Percentiles rank a stretch among this genome's conserved stretches.
Evolutionary conservation across 2,888 invertebrate species (phyloP).

Genomic region (Aspidapion aeneum): DNA sequence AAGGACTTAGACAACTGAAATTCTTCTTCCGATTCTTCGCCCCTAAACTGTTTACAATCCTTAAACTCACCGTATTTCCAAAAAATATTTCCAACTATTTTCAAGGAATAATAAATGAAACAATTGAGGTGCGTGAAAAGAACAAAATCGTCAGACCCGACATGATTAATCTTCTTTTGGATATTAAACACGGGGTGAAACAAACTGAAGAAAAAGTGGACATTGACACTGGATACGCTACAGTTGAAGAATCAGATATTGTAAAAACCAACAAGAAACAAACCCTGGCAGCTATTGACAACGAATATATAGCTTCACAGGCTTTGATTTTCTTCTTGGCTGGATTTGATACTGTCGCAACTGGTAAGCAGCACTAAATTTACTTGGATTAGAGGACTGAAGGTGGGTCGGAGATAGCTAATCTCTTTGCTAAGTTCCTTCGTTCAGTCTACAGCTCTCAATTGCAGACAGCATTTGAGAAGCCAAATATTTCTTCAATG

Average conservation of each 20-base stretch:
- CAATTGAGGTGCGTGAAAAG: constrained; percentile 40
- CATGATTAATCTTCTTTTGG: constrained; percentile 56
- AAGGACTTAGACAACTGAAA: constrained; percentile 6
- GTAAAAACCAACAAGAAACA: background rate
- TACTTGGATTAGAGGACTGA: no score
- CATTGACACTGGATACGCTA: constrained; percentile 32
- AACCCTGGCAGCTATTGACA: constrained; percentile 21
- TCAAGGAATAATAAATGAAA: constrained; percentile 36
- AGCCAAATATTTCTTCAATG: no score
- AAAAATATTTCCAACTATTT: constrained; percentile 25
- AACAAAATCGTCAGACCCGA: constrained; percentile 32
- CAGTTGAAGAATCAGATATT: constrained; percentile 28
- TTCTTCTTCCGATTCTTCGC: constrained; percentile 11
- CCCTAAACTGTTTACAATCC: constrained; percentile 17
- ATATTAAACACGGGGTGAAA: constrained; percentile 38
- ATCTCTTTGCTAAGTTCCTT: no score
- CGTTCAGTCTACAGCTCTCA: no score
- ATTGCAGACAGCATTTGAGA: no score
- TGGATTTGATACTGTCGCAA: constrained; percentile 51
- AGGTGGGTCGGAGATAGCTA: no score
- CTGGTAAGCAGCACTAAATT: no score
- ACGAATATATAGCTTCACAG: constrained; percentile 55
- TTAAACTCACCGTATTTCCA: background rate
- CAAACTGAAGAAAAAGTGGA: constrained; percentile 21
- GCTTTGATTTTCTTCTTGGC: constrained; percentile 52